Evolutionary conservation across 2,797 vertebrate genomes (phyloP), one percentile per base, ranked within the genome.

Genomic region (Dicrostonyx torquatus): DNA sequence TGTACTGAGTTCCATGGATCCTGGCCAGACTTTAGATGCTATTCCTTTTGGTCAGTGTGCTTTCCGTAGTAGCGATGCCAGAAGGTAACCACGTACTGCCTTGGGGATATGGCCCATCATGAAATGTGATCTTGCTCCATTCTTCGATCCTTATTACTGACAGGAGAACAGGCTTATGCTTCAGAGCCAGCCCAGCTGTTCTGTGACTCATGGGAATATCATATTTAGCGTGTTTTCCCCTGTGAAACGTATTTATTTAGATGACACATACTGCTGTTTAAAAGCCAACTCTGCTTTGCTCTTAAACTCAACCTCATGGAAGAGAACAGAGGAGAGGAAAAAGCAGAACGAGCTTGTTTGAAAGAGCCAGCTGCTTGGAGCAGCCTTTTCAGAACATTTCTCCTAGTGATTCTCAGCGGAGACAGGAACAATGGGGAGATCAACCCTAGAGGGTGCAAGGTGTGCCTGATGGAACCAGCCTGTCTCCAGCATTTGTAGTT

Each of bases 101-200:
- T 93, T 98, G 2, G 68, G 70, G 37, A 76, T 97, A 94, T 66
- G 55, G 4, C 62, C 92, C 95, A 9, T 94, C 93, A 87, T 86
- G 97, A 98, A 98, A 98, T 70, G 26, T 78, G 97, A 97, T 96
- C 94, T 76, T 62, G 89, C 92, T 85, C 53, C 37, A 34, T 94
- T 91, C 94, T 95, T 84, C 87, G 68, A 43, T 90, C 88, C 12
- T 95, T 94, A 97, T 97, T 96, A 94, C 94, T 91, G 97, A 97
- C 2, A 0, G 70, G 89, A 91, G 92, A 95, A 78, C 83, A 94
- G 95, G 96, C 93, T 97, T 97, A 94, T 11, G 66, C 58, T 60
- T 62, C 91, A 90, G 95, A 97, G 97, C 93, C 91, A 82, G 96
- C 97, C 92, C 98, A 98, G 98, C 97, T 98, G 98, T 92, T 94